phyloP scores from a whole-genome alignment of 2,888 invertebrate genomes.

The Drosophila borborema region DNA sequence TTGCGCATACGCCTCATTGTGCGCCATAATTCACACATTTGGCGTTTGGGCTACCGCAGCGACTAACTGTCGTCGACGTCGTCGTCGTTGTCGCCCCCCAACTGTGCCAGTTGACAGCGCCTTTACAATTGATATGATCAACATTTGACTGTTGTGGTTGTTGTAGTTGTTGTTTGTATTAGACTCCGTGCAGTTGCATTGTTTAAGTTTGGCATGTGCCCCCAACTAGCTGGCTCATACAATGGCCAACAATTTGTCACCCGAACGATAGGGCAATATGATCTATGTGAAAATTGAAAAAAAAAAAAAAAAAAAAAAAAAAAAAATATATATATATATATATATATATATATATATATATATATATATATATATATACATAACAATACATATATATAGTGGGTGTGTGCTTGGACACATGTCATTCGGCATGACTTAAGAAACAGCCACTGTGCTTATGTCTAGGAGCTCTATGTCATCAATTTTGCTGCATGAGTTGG shows the following conservation, averaged over 20 bases:
- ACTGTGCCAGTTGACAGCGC: slow-evolving; percentile 71
- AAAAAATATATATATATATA: background rate
- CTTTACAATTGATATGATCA: slow-evolving; percentile 76
- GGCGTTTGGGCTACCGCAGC: slow-evolving; percentile 31
- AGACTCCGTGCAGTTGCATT: slow-evolving; percentile 64
- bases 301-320: too few relatives aligned
- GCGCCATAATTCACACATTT: slow-evolving; percentile 61
- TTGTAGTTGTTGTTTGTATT: slow-evolving; percentile 30
- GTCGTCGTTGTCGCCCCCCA: slow-evolving; percentile 42
- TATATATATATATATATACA: background rate
- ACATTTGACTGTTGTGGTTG: slow-evolving; percentile 43
- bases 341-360: background rate
- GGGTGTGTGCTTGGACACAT: slow-evolving; percentile 40
- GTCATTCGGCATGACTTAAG: slow-evolving; percentile 65
- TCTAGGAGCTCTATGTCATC: slow-evolving; percentile 55
- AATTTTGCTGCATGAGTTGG: slow-evolving; percentile 64
- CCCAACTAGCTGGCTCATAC: slow-evolving; percentile 35
- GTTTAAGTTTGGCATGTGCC: slow-evolving; percentile 72
- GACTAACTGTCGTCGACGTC: slow-evolving; percentile 19
- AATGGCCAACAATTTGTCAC: slow-evolving; percentile 66
- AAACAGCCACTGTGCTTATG: slow-evolving; percentile 45
- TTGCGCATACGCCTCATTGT: slow-evolving; percentile 51
- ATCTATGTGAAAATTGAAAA: slow-evolving; percentile 21
- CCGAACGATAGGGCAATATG: slow-evolving; percentile 25
- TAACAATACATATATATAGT: background rate